Base-by-base conservation (phyloP, 1,140 invertebrate species). In the Drosophila burlai region DNA sequence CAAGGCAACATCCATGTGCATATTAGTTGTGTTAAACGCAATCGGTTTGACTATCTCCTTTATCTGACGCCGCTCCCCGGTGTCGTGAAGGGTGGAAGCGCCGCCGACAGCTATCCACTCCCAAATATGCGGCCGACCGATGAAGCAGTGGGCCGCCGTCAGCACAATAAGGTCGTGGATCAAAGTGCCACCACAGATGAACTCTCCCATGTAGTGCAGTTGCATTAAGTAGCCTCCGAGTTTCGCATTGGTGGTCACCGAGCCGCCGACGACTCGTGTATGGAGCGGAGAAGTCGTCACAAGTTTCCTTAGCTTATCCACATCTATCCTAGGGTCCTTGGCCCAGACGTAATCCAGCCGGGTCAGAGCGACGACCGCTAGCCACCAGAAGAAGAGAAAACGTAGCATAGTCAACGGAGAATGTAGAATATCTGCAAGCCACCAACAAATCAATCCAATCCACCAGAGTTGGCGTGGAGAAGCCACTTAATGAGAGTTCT, bases 1-100 rank as follows among this genome's bases (percentile, higher is more conserved):
- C 9, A 92, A 34, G 0, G 82, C 66, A 8, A 92, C 82, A 66
- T 92, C 90, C 82, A 90, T 86, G 43, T 92, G 16, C 77, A 92
- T 68, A 1, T 29, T n/a, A 0, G 3, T 4, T 3, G 55, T 21
- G 2, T 36, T 46, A 21, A 74, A 92, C 10, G 45, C 8, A 0
- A 21, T 13, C 4, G 90, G 62, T 2, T 18, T 11, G 1, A 81
- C 7, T 0, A 49, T 58, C 18, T 77, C 81, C 7, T 36, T n/a
- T 3, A 91, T 2, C 7, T 11, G 0, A 1, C 65, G 63, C 1
- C 10, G 36, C 2, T 15, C 2, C 0, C 74, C 76, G 0, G 2
- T 11, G 0, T 83, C 76, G 0, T 13, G 7, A 0, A 91, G 61
- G 3, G 11, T 54, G 1, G 83, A 65, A 7, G 80, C 50, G 3